Conservation (phyloP, 2,888 invertebrate genomes). For the Chromoteleia sp. region DNA sequence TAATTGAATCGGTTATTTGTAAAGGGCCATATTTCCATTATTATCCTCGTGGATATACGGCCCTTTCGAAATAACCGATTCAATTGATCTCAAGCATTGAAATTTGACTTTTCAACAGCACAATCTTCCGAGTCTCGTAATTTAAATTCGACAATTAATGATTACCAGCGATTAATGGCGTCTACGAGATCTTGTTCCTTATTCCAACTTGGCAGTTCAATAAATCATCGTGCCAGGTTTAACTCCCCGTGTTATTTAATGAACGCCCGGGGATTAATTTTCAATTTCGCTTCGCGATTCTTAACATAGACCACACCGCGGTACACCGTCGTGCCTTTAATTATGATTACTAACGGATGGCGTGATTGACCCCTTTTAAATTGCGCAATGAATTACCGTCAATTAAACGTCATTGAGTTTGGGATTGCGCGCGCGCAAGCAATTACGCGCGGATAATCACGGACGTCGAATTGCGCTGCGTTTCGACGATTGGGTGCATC, state of each 20-base stretch:
- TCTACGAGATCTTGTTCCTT: conserved; percentile 22
- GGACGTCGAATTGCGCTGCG: conserved; percentile 41
- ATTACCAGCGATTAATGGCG: conserved; percentile 5
- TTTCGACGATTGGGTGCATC: conserved; percentile 59
- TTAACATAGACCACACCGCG: conserved; percentile 58
- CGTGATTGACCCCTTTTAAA: conserved; percentile 62
- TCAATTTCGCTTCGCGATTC: conserved; percentile 57
- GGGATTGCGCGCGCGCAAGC: conserved; percentile 74
- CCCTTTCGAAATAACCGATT: no score
- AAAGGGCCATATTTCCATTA: no score
- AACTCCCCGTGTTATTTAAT: conserved; percentile 34
- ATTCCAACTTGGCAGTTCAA: conserved; percentile 11
- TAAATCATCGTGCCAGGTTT: conserved; percentile 27
- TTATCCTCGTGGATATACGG: no score
- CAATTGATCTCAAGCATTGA: no score
- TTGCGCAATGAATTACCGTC: conserved; percentile 75
- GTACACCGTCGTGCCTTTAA: conserved; percentile 49
- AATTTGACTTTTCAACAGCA: no score
- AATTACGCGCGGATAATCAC: conserved; percentile 57
- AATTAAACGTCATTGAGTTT: conserved; percentile 80
- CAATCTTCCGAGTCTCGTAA: no score
- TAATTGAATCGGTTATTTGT: no score
- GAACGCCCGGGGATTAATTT: conserved; percentile 51
- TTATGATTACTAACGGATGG: conserved; percentile 55
- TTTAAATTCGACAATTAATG: conserved; percentile 10